Percentiles rank a stretch among this genome's conserved stretches.
phyloP scores from a whole-genome alignment of 2,797 vertebrate species.

The Phaenicophaeus curvirostris region DNA sequence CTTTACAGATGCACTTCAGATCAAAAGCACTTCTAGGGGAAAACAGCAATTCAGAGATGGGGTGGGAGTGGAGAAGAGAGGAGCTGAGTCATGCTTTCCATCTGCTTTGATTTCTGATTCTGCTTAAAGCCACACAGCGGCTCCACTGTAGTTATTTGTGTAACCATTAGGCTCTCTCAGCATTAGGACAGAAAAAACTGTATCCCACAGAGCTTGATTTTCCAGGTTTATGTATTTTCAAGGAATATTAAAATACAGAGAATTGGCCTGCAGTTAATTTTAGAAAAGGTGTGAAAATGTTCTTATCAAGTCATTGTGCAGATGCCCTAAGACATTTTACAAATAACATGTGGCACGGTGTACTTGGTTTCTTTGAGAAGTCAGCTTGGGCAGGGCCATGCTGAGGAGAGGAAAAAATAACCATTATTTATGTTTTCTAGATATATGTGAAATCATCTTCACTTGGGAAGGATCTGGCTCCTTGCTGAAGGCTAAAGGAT shows the following conservation, averaged over 20 bases:
- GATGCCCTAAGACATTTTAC: background rate
- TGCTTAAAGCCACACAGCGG: background rate
- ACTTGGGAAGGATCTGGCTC: background rate
- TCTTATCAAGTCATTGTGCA: background rate
- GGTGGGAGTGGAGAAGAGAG: background rate
- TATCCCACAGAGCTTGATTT: background rate
- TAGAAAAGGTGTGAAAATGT: background rate
- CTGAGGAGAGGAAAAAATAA: background rate
- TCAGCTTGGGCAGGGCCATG: background rate
- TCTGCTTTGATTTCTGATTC: slow-evolving; percentile 18
- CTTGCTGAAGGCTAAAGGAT: background rate
- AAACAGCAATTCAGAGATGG: background rate
- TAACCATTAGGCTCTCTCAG: background rate
- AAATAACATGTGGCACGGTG: background rate
- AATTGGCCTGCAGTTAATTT: background rate
- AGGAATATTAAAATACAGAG: background rate
- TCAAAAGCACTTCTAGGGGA: background rate
- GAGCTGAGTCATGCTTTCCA: slow-evolving; percentile 4
- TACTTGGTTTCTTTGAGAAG: background rate
- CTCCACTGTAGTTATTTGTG: background rate
- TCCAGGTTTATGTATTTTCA: background rate
- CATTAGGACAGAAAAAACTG: background rate
- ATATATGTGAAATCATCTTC: background rate
- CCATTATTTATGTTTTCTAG: background rate
- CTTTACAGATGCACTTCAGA: background rate